Conservation (phyloP, 1,140 invertebrate genomes). For the Leptopilina boulardi region DNA sequence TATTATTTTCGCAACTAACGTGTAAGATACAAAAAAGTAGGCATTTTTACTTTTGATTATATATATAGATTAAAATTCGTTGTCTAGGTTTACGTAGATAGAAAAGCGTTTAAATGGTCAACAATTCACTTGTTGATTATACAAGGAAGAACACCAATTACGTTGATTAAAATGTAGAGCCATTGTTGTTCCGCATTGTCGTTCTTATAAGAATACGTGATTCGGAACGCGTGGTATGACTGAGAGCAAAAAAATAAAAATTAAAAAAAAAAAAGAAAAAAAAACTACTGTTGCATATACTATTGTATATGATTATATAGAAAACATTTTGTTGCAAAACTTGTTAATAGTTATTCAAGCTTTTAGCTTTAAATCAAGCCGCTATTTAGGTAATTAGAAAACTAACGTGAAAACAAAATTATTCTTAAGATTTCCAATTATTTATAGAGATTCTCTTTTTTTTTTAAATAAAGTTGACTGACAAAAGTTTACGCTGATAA, state of each 20-base stretch:
- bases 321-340: constrained; percentile 64
- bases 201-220: constrained; percentile 47
- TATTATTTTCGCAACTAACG: constrained; percentile 19
- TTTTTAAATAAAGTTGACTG: too few species aligned
- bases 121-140: constrained; percentile 70
- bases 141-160: constrained; percentile 77
- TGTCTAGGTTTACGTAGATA: constrained; percentile 73
- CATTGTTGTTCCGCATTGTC: constrained; percentile 59
- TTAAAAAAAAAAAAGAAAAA: too few species aligned
- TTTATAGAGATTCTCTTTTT: constrained; percentile 36
- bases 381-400: constrained; percentile 54
- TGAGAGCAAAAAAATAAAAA: constrained; percentile 63
- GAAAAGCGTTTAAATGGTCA: constrained; percentile 70
- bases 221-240: constrained; percentile 65
- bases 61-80: constrained; percentile 56
- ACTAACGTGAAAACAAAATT: constrained; percentile 48
- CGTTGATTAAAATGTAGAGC: constrained; percentile 73
- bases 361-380: constrained; percentile 65
- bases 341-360: constrained; percentile 67
- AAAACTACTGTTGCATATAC: constrained; percentile 72
- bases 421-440: constrained; percentile 36
- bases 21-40: constrained; percentile 15
- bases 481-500: too few species aligned
- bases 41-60: background rate
- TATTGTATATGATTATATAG: constrained; percentile 74